phyloP scores from a whole-genome alignment of 2,888 invertebrate species.

The Beris morrisii region DNA sequence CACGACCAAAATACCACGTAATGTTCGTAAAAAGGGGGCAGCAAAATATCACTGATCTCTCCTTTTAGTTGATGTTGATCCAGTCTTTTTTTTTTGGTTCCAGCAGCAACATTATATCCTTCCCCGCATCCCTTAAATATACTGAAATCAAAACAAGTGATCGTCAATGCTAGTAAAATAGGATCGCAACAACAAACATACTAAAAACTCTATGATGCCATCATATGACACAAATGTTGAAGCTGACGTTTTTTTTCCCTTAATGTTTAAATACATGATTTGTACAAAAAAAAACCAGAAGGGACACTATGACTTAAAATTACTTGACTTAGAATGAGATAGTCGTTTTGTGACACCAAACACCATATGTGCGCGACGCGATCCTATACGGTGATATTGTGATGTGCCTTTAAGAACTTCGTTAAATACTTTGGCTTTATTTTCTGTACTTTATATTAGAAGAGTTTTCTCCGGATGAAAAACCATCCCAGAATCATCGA shows the following conservation, averaged over 20 bases:
- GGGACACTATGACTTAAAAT: no score
- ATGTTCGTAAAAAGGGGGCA: background rate
- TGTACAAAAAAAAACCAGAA: no score
- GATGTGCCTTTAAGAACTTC: background rate
- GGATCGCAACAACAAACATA: no score
- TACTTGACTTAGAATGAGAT: no score
- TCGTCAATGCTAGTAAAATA: no score
- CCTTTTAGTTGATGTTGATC: background rate
- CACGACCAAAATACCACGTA: constrained; percentile 8
- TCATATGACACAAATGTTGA: no score
- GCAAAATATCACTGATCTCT: background rate
- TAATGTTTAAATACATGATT: no score
- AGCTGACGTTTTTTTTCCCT: no score
- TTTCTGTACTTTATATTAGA: constrained; percentile 14
- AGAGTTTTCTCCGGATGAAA: constrained; percentile 12
- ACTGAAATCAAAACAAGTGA: background rate
- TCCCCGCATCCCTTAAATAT: constrained; percentile 7
- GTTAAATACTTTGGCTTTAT: constrained; percentile 16
- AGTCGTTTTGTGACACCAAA: constrained; percentile 27
- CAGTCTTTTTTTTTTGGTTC: background rate
- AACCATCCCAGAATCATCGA: constrained; percentile 9
- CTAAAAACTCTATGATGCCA: no score
- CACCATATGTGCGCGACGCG: constrained; percentile 28
- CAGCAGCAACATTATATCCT: background rate
- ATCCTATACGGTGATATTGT: constrained; percentile 18